Evolutionary conservation across 2,888 invertebrate species (phyloP), one percentile per base, ranked within the genome.

Genomic region (Philaethria dido): DNA sequence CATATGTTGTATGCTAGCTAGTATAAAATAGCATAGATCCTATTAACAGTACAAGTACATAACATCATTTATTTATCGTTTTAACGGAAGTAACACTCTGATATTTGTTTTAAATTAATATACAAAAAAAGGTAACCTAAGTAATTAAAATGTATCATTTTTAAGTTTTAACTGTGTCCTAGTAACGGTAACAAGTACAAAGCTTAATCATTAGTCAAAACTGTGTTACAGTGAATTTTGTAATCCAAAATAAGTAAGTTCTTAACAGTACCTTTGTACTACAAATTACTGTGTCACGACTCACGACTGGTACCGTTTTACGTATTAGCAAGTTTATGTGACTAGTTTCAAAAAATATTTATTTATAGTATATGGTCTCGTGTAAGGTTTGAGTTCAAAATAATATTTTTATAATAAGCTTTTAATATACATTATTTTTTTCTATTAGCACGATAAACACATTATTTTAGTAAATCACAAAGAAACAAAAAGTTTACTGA

Each of bases 271-370:
- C 18, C n/a, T 50, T 52, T 61, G 29, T 45, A 44, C 13, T 42
- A 45, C 36, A 66, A 66, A 69, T 61, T 47, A 54, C 57, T 33
- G 18, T 20, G 52, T 69, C 69, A 64, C 66, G 69, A 69, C 63
- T 69, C 69, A 64, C 66, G 69, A 69, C 63, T 16, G 20, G 22
- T 60, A 63, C 60, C 66, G 59, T 54, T 63, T 60, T n/a, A 14
- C n/a, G 14, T 45, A 39, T 42, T 55, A 48, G 29, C 18, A 20
- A 33, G 29, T 16, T 47, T n/a, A 25, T 29, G 52, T 29, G 16
- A 6, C n/a, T n/a, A 50, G n/a, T n/a, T 48, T 50, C n/a, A 16
- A 25, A 50, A 8, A 25, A n/a, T n/a, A 50, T 50, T 25, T 50
- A 50, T 6, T 25, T 50, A 33, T 9, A 33, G 4, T 8, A 33